Evolutionary conservation across 2,888 invertebrate species (phyloP).

Genomic region (Stratiomys singularior): DNA sequence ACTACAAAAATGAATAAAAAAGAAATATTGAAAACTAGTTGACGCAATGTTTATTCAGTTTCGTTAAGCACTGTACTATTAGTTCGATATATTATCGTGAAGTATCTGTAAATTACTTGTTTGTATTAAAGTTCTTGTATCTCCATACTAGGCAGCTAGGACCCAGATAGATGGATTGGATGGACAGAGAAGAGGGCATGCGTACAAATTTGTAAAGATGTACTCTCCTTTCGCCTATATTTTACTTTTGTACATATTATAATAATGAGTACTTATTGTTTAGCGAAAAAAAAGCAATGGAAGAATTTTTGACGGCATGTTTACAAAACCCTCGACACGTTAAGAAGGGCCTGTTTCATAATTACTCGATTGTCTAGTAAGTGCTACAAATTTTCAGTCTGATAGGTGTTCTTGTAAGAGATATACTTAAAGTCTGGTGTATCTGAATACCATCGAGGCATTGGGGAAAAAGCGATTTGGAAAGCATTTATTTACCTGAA

Average conservation of each 20-base stretch:
- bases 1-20: not conserved
- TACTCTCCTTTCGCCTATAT: slow-evolving; percentile 12
- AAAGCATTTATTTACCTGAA: not conserved
- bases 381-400: slow-evolving; percentile 29
- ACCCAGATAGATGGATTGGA: no score
- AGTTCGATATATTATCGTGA: slow-evolving; percentile 35
- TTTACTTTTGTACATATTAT: not conserved
- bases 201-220: not conserved
- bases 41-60: slow-evolving; percentile 40
- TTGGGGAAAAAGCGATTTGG: slow-evolving; percentile 14
- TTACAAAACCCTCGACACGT: slow-evolving; percentile 32
- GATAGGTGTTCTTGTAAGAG: slow-evolving; percentile 18
- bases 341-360: slow-evolving; percentile 30
- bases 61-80: slow-evolving; percentile 40
- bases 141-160: no score
- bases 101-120: slow-evolving; percentile 41
- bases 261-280: slow-evolving; percentile 36
- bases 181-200: no score
- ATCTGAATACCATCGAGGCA: not conserved
- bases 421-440: not conserved
- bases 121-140: slow-evolving; percentile 35
- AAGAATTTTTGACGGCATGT: slow-evolving; percentile 10
- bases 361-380: slow-evolving; percentile 27
- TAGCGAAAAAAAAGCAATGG: slow-evolving; percentile 13
- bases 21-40: slow-evolving; percentile 21